Evolutionary conservation across 2,888 invertebrate species (phyloP), one percentile per base, ranked within the genome.

Genomic region (Netelia melanura): DNA sequence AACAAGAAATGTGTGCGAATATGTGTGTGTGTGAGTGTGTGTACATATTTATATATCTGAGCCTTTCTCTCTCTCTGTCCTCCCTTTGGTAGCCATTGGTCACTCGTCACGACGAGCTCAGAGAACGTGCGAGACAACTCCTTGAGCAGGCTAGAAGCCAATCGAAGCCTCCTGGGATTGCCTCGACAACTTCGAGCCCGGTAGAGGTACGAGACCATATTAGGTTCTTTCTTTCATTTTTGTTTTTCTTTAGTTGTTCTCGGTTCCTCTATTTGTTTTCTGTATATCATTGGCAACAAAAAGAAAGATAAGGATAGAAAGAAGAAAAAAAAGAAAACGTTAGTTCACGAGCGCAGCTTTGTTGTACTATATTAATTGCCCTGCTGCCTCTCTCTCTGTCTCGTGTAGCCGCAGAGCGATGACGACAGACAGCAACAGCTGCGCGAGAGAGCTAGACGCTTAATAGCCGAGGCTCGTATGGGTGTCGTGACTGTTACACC

Each of bases 341-440:
- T 70, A 70, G 17, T 43, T 67, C 44, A 48, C 67, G 61, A 71
- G 54, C 44, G 52, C 58, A 65, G 61, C 43, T 43, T 81, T 58
- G 10, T 64, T 54, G 10, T 48, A 64, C 68, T 62, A 21, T 70
- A 79, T 71, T 70, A 62, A 80, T 82, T 67, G 61, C 65, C 25
- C 76, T 83, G 44, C 14, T 54, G 17, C 48, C 54, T 80, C 83
- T 72, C 83, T 72, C 79, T 86, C 62, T 87, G 82, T 83, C 64
- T 75, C 83, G 48, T 75, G 78, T 78, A 88, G 95, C 92, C 94
- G 44, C 94, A 96, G 95, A 96, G 96, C 80, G 97, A 98, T 93
- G 97, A 98, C 91, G 98, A 98, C 91, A 95, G 98, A 89, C 98
- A 98, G 92, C 96, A 96, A 82, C 96, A 97, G 92, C 94, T 99